Percentiles rank a stretch among this genome's conserved stretches.
phyloP scores from a whole-genome alignment of 2,888 invertebrate species.

The Arrhopalites spinosus region DNA sequence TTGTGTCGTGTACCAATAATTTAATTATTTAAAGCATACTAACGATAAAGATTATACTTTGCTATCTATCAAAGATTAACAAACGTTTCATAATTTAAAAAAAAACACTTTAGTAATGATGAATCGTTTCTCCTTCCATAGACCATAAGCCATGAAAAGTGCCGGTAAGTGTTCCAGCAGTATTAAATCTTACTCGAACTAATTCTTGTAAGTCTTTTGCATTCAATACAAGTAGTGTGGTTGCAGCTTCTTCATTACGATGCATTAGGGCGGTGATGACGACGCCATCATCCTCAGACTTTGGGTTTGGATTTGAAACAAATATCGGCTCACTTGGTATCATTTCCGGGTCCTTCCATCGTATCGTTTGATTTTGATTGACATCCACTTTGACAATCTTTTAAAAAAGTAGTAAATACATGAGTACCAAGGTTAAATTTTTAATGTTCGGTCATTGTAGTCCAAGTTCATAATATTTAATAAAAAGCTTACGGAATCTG shows the following conservation, averaged over 20 bases:
- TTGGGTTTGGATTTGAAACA: conserved; percentile 60
- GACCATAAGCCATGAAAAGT: conserved; percentile 55
- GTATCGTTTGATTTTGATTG: conserved; percentile 56
- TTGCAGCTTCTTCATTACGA: conserved; percentile 49
- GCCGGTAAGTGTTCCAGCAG: conserved; percentile 46
- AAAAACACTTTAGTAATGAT: conserved; percentile 21
- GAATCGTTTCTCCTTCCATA: conserved; percentile 37
- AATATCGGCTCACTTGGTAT: conserved; percentile 61
- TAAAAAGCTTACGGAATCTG: background rate
- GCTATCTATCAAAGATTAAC: no score
- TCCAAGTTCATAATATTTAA: no score
- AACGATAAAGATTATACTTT: no score
- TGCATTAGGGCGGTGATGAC: conserved; percentile 57
- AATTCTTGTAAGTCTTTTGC: conserved; percentile 59
- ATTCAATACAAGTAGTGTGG: conserved; percentile 58
- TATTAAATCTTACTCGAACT: conserved; percentile 57
- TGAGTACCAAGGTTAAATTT: no score
- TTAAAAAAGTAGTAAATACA: conserved; percentile 24
- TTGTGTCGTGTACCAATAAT: no score
- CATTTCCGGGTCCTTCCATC: conserved; percentile 59
- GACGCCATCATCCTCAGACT: conserved; percentile 62
- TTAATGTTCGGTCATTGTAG: no score
- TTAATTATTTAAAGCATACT: no score
- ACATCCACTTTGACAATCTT: conserved; percentile 60
- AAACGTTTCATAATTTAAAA: no score